Conservation (phyloP, 37 sponge, comb jelly and placozoan species). For the Oopsacas minuta region DNA sequence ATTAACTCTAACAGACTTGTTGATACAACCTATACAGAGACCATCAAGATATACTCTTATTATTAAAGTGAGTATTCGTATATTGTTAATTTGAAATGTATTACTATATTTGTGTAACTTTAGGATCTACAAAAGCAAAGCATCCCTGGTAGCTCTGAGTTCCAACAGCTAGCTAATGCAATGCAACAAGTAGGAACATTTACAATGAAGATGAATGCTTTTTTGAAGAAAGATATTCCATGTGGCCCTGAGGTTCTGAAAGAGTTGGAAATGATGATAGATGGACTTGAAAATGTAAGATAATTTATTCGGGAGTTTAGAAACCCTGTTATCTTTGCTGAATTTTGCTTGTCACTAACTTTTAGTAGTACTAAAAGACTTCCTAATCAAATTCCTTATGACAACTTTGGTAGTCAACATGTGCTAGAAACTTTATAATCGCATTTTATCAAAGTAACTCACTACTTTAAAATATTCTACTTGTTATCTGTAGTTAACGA, state of each 20-base stretch:
- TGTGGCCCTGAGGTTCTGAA: neutral
- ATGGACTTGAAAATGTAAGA: slow-evolving; percentile 18
- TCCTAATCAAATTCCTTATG: neutral
- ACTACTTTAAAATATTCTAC: neutral
- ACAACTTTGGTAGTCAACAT: neutral
- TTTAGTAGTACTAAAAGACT: neutral
- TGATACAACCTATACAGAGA: slow-evolving; percentile 14
- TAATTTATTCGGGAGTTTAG: neutral
- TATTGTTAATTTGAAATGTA: too few species aligned
- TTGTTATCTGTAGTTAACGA: slow-evolving; percentile 1
- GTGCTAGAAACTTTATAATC: neutral
- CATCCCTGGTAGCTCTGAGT: slow-evolving; percentile 1
- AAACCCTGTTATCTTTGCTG: neutral
- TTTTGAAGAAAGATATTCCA: neutral
- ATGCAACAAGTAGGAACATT: neutral
- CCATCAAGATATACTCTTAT: neutral
- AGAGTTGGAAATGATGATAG: slow-evolving; percentile 8
- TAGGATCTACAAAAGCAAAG: neutral
- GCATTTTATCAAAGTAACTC: too few species aligned
- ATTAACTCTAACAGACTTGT: neutral
- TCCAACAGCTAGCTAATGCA: slow-evolving; percentile 12
- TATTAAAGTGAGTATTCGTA: neutral
- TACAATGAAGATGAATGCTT: slow-evolving; percentile 12
- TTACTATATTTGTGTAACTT: neutral
- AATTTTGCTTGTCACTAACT: neutral